These are phyloP conservation scores for Chrysocyon brachyurus DNA, from an alignment of 2,797 vertebrate species.

Conservation along the genomic window DNA sequence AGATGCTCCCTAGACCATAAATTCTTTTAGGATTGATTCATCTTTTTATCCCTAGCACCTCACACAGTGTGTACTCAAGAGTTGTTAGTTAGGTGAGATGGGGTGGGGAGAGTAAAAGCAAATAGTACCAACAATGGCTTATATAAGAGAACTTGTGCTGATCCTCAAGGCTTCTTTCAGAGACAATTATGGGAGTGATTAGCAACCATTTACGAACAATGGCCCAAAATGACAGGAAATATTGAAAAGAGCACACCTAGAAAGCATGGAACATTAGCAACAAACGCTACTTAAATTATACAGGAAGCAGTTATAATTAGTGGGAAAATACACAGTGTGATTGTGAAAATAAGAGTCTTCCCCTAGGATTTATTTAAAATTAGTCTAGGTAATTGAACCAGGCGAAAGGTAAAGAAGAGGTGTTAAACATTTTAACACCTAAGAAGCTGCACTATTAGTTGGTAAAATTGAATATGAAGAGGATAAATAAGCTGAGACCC, in stretches of 20 bases:
- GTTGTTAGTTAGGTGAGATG: background rate
- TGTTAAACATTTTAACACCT: constrained; percentile 43
- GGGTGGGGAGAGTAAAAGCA: background rate
- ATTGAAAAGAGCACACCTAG: background rate
- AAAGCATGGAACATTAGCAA: background rate
- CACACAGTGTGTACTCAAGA: background rate
- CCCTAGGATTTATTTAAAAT: constrained; percentile 62
- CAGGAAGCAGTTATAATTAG: constrained; percentile 28
- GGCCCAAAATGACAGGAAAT: background rate
- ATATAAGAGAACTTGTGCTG: background rate
- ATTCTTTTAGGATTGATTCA: background rate
- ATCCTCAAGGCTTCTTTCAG: background rate
- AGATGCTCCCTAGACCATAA: background rate
- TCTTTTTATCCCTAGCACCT: background rate
- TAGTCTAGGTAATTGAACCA: constrained; percentile 68
- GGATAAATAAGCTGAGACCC: constrained; percentile 77
- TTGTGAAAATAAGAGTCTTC: constrained; percentile 65
- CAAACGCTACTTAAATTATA: background rate
- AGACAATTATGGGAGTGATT: background rate
- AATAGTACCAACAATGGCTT: background rate
- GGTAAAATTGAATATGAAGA: constrained; percentile 69
- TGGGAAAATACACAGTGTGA: background rate
- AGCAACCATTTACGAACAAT: background rate
- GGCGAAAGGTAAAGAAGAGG: constrained; percentile 25
- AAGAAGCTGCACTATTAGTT: constrained; percentile 71